Percentiles rank a stretch among this genome's conserved stretches.
Conservation (phyloP, 37 sponge, comb jelly and placozoan genomes). For the Amphimedon queenslandica region DNA sequence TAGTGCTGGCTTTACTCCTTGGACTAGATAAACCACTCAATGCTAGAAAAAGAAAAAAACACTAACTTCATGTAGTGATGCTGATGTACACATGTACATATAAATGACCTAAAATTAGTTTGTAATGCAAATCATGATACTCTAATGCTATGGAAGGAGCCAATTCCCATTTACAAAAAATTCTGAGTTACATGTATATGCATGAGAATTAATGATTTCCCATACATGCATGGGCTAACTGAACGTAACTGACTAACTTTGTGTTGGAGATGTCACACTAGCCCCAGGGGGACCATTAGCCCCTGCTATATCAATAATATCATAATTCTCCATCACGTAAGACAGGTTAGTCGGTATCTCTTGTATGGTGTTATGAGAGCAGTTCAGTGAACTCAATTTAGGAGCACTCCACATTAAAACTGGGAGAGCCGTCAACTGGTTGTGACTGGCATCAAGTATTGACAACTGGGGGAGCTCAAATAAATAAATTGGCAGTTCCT, state of each 20-base stretch:
- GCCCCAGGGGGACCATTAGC: background rate
- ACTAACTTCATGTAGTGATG: background rate
- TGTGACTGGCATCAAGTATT: slow-evolving; percentile 48
- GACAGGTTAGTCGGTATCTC: slow-evolving; percentile 54
- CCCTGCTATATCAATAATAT: slow-evolving; percentile 1
- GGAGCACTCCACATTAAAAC: slow-evolving; percentile 71
- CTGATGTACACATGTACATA: background rate
- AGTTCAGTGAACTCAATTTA: slow-evolving; percentile 42
- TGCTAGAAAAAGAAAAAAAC: no score
- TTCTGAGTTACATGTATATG: background rate
- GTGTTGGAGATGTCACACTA: background rate
- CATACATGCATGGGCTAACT: no score
- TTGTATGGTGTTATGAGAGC: slow-evolving; percentile 43
- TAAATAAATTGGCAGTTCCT: slow-evolving; percentile 39
- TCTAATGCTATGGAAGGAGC: no score
- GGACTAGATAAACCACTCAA: background rate
- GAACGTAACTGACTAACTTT: no score
- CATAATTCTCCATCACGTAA: background rate
- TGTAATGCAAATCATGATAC: no score
- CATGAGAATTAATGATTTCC: no score
- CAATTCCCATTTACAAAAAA: background rate
- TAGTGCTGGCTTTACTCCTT: background rate
- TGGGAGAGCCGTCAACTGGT: slow-evolving; percentile 47
- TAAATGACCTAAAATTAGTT: background rate
- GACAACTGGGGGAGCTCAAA: slow-evolving; percentile 58